Evolutionary conservation across 2,113 vertebrate genomes (phyloP), one percentile per base, ranked within the genome.

Genomic region (Hippocampus abdominalis): DNA sequence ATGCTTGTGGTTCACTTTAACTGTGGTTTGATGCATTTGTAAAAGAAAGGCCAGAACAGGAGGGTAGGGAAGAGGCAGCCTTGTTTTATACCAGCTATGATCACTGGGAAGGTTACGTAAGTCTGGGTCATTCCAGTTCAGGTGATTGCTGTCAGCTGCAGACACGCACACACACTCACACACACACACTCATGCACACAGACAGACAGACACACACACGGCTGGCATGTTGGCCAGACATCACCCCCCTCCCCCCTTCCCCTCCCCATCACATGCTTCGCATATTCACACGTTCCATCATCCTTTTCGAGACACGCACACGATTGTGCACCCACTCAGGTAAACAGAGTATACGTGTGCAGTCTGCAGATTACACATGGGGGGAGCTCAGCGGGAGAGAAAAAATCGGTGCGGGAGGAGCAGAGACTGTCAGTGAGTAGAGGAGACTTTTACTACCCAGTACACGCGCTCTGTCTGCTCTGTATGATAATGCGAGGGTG

Each of bases 401-500:
- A 82, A 75, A 67, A 70, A 49, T 76, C 70, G 54, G 36, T 23
- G 29, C 57, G 48, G 25, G 42, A 15, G 51, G 75, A 72, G 78
- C 67, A 59, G 46, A 57, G 74, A 78, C 85, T 80, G 84, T 76
- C 82, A 80, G 80, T 70, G 80, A 81, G 84, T 68, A 83, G 82
- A 78, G 84, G 85, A 86, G 89, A 87, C 82, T 82, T 90, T 91
- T 88, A 86, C 87, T 87, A 91, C 84, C 86, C 91, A 87, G 81
- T 81, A 86, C 91, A 92, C 91, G 90, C 87, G 82, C 89, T 76
- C 83, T 69, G 91, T 92, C 91, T 91, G 90, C 89, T 88, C 90
- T 84, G 85, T 92, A 91, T 91, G 91, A 90, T 91, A 92, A 91
- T 91, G 86, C 70, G 78, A 86, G 78, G 84, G 76, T 76, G 76